These are phyloP conservation scores for Cottus gobio DNA, from an alignment of 2,113 vertebrate genomes.

Conservation along the genomic window DNA sequence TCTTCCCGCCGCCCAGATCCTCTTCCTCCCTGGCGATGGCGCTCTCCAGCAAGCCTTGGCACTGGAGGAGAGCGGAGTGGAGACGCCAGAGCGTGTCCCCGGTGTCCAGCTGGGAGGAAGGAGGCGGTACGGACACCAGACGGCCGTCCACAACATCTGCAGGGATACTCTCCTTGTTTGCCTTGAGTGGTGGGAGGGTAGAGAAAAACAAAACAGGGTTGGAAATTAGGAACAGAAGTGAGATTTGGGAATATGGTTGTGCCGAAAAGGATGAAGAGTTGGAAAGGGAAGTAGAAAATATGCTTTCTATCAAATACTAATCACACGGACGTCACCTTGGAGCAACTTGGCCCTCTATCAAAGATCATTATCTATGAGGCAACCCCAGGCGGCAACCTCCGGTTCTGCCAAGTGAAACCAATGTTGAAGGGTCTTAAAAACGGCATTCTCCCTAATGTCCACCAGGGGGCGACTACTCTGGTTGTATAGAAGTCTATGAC, in stretches of 20 bases:
- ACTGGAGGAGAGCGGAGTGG: slow-evolving; percentile 78
- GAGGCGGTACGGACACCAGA: slow-evolving; percentile 74
- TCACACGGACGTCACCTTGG: slow-evolving; percentile 9
- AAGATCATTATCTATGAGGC: neutral
- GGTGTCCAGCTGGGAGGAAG: slow-evolving; percentile 72
- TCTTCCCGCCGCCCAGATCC: slow-evolving; percentile 53
- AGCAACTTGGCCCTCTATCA: neutral
- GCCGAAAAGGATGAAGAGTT: slow-evolving; percentile 7
- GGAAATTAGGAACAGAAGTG: neutral
- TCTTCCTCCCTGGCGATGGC: slow-evolving; percentile 74
- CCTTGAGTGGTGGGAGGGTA: slow-evolving; percentile 56
- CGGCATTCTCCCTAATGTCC: neutral
- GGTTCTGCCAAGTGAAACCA: no score
- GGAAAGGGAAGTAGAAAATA: slow-evolving; percentile 20
- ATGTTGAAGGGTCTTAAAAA: neutral
- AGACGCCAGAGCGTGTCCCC: slow-evolving; percentile 74
- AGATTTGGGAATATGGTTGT: neutral
- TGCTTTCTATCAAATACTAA: slow-evolving; percentile 24
- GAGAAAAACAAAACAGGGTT: neutral
- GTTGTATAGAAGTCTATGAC: no score
- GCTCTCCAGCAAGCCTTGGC: slow-evolving; percentile 73
- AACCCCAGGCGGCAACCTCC: no score
- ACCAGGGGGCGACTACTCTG: neutral
- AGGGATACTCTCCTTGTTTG: slow-evolving; percentile 66
- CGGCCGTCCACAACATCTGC: slow-evolving; percentile 39